Evolutionary conservation across 2,888 invertebrate species (phyloP), one percentile per base, ranked within the genome.

Genomic region (Acanthosepion esculentum): DNA sequence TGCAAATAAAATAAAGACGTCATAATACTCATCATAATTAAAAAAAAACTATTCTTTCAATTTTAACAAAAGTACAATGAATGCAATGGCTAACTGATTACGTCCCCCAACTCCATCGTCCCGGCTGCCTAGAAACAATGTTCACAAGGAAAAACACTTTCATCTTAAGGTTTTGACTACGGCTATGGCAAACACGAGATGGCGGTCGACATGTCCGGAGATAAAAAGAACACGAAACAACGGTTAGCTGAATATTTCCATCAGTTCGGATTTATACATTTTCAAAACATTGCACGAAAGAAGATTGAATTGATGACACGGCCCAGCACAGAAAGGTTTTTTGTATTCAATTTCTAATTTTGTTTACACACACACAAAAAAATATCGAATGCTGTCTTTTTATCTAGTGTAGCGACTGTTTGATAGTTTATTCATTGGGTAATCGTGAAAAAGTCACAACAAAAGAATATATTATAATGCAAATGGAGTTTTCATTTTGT

Each of bases 261-360:
- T n/a, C 78, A 15, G 78, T 78, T 78, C n/a, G 78, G 78, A 78
- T 78, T 78, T 78, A n/a, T n/a, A 78, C n/a, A 78, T 78, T n/a
- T 78, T 78, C n/a, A 78, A 78, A 78, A 78, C n/a, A n/a, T 78
- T n/a, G n/a, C 78, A 78, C n/a, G 78, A n/a, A 78, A 78, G n/a
- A 78, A n/a, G 78, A n/a, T 78, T 78, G 78, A n/a, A 78, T 78
- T 78, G 78, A 78, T 78, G 78, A n/a, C 78, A 12, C 3, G n/a
- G n/a, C n/a, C n/a, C 12, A n/a, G n/a, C 78, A 78, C 2, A 12
- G 78, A 78, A 78, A 78, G 78, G 78, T 78, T 78, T 78, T 33
- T 78, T 64, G 26, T 50, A 10, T 50, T 50, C 41, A 41, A 41
- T 41, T 41, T 41, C 41, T 41, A 0, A 41, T 41, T 41, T 41